Percentiles rank a stretch among this genome's conserved stretches.
Conservation (phyloP, 2,797 vertebrate genomes). For the Melanotaenia parkinsoni region DNA sequence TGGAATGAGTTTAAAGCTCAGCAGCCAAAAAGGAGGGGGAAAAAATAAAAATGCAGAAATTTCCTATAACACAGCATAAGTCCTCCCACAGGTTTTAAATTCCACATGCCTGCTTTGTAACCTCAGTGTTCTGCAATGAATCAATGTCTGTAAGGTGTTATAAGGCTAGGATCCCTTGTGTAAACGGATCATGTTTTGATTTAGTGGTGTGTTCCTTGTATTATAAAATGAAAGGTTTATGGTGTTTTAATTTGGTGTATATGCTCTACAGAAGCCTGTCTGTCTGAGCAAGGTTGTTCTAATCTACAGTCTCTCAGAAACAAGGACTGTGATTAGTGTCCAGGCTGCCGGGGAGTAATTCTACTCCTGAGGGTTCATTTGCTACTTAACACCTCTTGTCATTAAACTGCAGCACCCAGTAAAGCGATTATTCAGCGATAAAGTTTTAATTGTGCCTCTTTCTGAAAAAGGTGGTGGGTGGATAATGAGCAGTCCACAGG, state of each 20-base stretch:
- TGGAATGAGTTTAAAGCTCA: background rate
- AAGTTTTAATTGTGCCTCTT: constrained; percentile 77
- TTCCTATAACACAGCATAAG: background rate
- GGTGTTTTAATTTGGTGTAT: background rate
- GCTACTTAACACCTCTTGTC: constrained; percentile 67
- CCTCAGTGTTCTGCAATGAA: background rate
- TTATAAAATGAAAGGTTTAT: background rate
- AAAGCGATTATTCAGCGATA: constrained; percentile 78
- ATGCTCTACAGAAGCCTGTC: constrained; percentile 32
- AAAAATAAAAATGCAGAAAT: background rate
- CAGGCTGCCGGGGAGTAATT: constrained; percentile 53
- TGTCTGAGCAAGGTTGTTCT: constrained; percentile 15
- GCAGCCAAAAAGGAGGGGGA: background rate
- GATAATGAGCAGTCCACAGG: constrained; percentile 67
- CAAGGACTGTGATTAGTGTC: constrained; percentile 65
- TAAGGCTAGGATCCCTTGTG: no score
- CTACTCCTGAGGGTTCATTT: constrained; percentile 53
- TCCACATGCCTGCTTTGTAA: background rate
- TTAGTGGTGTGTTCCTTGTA: background rate
- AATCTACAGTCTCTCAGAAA: constrained; percentile 44
- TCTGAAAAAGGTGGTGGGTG: constrained; percentile 56
- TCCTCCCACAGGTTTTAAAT: background rate
- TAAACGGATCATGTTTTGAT: background rate
- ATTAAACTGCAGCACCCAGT: constrained; percentile 66
- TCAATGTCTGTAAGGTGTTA: no score